phyloP scores from a whole-genome alignment of 2,113 vertebrate genomes.

The Elaphurus davidianus region DNA sequence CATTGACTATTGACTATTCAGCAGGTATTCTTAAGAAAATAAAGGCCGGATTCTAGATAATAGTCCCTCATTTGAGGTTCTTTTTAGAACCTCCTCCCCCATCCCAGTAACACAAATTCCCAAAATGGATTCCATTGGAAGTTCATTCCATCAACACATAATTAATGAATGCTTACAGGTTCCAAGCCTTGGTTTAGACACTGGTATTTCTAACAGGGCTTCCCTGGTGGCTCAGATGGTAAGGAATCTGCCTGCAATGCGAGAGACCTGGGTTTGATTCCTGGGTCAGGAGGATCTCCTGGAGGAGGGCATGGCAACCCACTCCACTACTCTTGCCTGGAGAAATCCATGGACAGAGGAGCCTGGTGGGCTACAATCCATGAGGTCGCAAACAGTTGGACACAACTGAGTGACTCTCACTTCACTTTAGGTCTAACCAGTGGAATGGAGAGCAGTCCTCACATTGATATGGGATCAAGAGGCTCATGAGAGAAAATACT shows the following conservation, averaged over 20 bases:
- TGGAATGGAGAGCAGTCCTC: not conserved
- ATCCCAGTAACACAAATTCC: not conserved
- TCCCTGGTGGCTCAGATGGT: not conserved
- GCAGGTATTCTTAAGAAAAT: not conserved
- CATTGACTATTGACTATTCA: not conserved
- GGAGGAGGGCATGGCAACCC: not conserved
- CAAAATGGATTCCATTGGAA: not conserved
- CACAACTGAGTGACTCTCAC: not conserved
- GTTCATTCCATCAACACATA: not conserved
- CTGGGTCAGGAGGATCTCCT: not conserved
- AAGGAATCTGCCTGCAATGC: not conserved
- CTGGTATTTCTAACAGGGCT: not conserved
- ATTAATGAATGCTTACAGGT: not conserved
- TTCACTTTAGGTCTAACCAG: not conserved
- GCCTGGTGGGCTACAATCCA: not conserved
- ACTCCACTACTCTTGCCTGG: not conserved
- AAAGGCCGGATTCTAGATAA: not conserved
- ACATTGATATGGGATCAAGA: not conserved
- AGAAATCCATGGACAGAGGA: not conserved
- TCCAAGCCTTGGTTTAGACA: not conserved
- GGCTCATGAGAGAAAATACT: not conserved
- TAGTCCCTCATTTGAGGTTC: not conserved
- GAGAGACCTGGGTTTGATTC: not conserved
- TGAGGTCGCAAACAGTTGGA: fast-evolving
- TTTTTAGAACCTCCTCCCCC: not conserved